Percentiles rank a stretch among this genome's conserved stretches.
Conservation (phyloP, 2,797 vertebrate genomes). For the Diceros bicornis region DNA sequence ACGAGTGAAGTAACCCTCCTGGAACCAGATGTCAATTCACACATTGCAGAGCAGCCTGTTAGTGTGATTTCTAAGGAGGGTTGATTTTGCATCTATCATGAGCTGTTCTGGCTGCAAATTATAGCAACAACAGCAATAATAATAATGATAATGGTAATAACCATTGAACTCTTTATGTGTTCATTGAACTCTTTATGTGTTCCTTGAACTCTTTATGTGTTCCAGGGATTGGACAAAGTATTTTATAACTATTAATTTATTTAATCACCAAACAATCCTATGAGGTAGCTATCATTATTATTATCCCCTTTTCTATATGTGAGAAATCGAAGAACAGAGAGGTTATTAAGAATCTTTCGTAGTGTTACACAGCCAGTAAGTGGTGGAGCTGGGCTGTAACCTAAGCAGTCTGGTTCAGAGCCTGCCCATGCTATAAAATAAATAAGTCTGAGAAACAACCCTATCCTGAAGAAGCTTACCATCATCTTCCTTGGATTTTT, state of each 20-base stretch:
- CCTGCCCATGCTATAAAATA: neutral
- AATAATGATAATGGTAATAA: neutral
- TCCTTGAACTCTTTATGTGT: neutral
- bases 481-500: neutral
- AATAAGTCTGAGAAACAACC: neutral
- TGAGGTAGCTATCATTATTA: neutral
- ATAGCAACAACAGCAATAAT: neutral
- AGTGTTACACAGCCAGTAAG: neutral
- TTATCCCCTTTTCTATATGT: neutral
- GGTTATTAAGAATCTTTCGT: neutral
- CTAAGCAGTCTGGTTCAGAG: neutral
- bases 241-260: slow-evolving; percentile 6
- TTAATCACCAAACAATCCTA: neutral
- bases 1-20: neutral
- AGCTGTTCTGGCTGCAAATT: neutral
- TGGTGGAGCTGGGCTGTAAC: neutral
- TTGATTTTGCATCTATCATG: neutral
- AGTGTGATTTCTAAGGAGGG: neutral
- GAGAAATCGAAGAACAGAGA: neutral
- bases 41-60: neutral
- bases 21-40: neutral
- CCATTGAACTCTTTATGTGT: neutral
- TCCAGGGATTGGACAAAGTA: neutral
- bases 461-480: neutral
- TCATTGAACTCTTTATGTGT: too few species aligned